Percentiles rank a stretch among this genome's conserved stretches.
These are phyloP conservation scores for Wasmannia auropunctata DNA, from an alignment of 1,140 invertebrate species.

Conservation along the genomic window DNA sequence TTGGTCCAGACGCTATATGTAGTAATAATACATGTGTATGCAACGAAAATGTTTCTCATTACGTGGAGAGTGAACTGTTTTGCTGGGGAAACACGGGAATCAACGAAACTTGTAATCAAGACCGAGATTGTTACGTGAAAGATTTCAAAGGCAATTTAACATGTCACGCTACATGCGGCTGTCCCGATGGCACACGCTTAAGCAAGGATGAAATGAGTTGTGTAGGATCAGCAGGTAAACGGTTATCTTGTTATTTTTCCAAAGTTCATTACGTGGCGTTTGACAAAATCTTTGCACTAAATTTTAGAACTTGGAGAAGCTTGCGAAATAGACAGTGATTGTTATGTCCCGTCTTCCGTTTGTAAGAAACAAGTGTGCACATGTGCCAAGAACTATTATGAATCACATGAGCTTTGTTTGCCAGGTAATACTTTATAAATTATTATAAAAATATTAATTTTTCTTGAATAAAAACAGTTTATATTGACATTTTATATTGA, in stretches of 20 bases:
- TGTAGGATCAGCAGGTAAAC: constrained; percentile 41
- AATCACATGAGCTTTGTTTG: constrained; percentile 33
- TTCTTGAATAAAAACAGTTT: background rate
- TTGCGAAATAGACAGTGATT: constrained; percentile 67
- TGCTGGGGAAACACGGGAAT: constrained; percentile 74
- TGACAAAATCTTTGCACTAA: background rate
- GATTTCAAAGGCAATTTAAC: constrained; percentile 1
- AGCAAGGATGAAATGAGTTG: constrained; percentile 54
- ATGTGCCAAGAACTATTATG: constrained; percentile 65
- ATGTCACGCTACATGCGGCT: constrained; percentile 61
- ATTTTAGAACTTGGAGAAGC: constrained; percentile 54
- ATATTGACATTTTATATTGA: background rate
- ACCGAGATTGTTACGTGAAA: constrained; percentile 68
- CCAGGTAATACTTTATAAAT: constrained; percentile 56
- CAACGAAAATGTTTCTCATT: constrained; percentile 68
- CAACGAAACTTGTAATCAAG: constrained; percentile 49
- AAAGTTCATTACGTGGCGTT: background rate
- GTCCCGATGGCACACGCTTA: constrained; percentile 56
- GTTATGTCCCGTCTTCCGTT: constrained; percentile 40
- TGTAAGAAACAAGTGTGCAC: constrained; percentile 61
- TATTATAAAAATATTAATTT: background rate
- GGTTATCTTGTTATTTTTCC: background rate
- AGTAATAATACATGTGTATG: constrained; percentile 67
- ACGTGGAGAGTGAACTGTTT: constrained; percentile 65
- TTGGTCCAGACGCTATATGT: constrained; percentile 72